Percentiles rank a stretch among this genome's conserved stretches.
Conservation (phyloP, 1,140 invertebrate species). For the Drosophila ironensis region DNA sequence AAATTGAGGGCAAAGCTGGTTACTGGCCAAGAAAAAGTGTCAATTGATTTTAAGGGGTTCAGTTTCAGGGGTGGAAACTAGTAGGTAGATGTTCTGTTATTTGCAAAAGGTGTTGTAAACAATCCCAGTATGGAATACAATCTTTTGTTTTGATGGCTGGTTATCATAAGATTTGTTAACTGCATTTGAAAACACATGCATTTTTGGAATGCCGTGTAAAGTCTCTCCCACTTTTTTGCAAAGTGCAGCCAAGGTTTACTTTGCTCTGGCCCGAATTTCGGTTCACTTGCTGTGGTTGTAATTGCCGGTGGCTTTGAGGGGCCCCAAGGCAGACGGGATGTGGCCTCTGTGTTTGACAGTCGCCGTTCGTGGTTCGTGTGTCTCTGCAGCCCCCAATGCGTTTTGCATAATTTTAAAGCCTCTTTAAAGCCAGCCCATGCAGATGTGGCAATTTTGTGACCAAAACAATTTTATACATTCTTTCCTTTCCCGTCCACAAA, state of each 20-base stretch:
- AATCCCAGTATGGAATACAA: no score
- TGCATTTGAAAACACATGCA: no score
- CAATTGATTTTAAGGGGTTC: not conserved
- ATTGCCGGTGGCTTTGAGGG: conserved; percentile 17
- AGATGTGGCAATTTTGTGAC: conserved; percentile 31
- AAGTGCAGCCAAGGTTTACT: not conserved
- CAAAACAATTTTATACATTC: conserved; percentile 31
- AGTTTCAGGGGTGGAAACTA: no score
- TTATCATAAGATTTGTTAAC: no score
- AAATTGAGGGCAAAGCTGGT: not conserved
- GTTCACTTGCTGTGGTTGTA: conserved; percentile 48
- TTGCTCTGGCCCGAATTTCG: conserved; percentile 40
- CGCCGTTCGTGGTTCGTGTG: conserved; percentile 43
- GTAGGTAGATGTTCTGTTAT: no score
- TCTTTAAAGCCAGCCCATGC: conserved; percentile 57
- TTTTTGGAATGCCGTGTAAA: no score
- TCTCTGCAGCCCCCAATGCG: conserved; percentile 66
- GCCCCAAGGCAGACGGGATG: not conserved
- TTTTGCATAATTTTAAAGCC: conserved; percentile 67
- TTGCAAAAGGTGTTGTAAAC: no score
- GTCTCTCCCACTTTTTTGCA: not conserved
- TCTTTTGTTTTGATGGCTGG: no score
- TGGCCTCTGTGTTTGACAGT: conserved; percentile 68
- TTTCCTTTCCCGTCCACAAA: conserved; percentile 24
- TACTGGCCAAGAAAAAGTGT: no score